phyloP scores from a whole-genome alignment of 2,113 vertebrate genomes.

The Pitta sordida region DNA sequence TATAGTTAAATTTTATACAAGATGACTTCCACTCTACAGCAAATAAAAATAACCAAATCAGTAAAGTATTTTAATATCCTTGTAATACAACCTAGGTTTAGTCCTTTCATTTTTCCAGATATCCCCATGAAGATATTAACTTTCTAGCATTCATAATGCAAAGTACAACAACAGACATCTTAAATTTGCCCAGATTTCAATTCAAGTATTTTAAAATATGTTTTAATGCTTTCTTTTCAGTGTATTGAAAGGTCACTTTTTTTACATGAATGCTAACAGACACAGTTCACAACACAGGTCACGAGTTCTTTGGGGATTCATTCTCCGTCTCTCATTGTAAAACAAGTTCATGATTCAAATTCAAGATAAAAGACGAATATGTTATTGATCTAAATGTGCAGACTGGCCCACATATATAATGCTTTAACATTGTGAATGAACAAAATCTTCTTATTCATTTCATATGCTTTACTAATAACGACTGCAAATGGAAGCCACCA shows the following conservation, averaged over 20 bases:
- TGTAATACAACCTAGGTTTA: constrained; percentile 50
- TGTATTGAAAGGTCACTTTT: constrained; percentile 39
- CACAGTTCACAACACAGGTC: constrained; percentile 35
- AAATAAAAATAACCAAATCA: constrained; percentile 60
- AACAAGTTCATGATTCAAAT: constrained; percentile 20
- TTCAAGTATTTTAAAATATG: constrained; percentile 48
- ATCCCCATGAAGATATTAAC: constrained; percentile 67
- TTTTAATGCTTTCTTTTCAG: constrained; percentile 38
- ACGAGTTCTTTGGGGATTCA: constrained; percentile 27
- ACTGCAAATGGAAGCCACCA: not conserved
- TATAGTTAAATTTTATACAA: constrained; percentile 42
- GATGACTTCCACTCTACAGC: constrained; percentile 31
- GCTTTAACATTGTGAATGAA: not conserved
- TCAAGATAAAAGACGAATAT: constrained; percentile 27
- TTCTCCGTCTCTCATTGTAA: constrained; percentile 5
- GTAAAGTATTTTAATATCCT: constrained; percentile 52
- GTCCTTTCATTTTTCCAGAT: constrained; percentile 68
- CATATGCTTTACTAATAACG: not conserved
- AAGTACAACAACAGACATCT: constrained; percentile 61
- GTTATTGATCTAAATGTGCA: not conserved
- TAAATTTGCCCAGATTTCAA: constrained; percentile 58
- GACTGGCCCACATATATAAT: not conserved
- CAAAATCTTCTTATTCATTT: not conserved
- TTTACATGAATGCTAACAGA: constrained; percentile 36
- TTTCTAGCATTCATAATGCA: constrained; percentile 61